Conservation (phyloP, 2,888 invertebrate species). For the Spilosoma lubricipeda region DNA sequence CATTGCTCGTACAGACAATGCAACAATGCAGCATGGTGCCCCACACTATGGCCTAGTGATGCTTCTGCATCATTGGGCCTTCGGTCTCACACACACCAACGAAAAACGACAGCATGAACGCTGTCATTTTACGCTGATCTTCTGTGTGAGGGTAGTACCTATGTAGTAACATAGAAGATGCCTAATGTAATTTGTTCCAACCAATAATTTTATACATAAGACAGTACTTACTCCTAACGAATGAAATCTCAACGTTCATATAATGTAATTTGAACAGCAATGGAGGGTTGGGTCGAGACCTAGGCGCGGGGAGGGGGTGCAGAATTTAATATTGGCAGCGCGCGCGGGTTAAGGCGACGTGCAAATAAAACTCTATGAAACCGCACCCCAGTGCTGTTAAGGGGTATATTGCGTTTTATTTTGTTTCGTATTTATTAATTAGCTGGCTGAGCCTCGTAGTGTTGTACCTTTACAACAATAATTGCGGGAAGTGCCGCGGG, state of each 20-base stretch:
- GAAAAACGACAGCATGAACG: too few relatives aligned
- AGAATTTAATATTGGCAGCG: constrained; percentile 82
- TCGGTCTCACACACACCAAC: too few relatives aligned
- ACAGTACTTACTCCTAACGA: constrained; percentile 27
- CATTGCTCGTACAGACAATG: too few relatives aligned
- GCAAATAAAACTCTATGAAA: constrained; percentile 82
- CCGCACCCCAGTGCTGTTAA: constrained; percentile 71
- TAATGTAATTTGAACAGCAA: constrained; percentile 71
- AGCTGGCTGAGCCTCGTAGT: not conserved
- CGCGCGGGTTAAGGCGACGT: constrained; percentile 82
- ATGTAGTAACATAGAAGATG: too few relatives aligned
- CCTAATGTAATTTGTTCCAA: not conserved
- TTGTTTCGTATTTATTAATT: constrained; percentile 7
- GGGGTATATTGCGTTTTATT: constrained; percentile 44
- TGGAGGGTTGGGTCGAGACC: constrained; percentile 22
- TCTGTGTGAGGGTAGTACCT: too few relatives aligned
- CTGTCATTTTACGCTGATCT: too few relatives aligned
- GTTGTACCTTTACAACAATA: too few relatives aligned
- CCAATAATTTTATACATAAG: constrained; percentile 6
- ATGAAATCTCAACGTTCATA: constrained; percentile 63
- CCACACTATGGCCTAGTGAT: too few relatives aligned
- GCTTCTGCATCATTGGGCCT: too few relatives aligned
- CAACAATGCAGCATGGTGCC: too few relatives aligned
- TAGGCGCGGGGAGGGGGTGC: constrained; percentile 51
- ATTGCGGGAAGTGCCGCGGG: too few relatives aligned